These are phyloP conservation scores for Asteroscopus sphinx DNA, from an alignment of 2,888 invertebrate species.

Conservation along the genomic window DNA sequence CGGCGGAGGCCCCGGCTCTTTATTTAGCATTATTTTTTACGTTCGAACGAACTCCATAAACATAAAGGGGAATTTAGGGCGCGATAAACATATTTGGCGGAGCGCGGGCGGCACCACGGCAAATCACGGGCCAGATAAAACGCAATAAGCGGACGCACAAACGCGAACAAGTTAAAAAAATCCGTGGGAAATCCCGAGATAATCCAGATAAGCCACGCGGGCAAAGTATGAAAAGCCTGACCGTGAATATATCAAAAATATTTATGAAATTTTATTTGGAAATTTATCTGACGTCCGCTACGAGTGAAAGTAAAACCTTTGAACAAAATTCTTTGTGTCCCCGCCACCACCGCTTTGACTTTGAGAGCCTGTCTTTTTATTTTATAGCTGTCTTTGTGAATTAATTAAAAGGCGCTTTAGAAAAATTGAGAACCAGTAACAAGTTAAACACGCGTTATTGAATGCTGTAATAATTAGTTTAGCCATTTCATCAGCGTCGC, in stretches of 20 bases:
- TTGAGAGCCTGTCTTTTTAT: conserved; percentile 55
- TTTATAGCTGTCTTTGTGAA: conserved; percentile 56
- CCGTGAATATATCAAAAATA: conserved; percentile 88
- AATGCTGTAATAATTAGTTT: conserved; percentile 30
- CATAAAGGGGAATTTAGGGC: conserved; percentile 74
- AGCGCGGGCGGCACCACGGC: conserved; percentile 65
- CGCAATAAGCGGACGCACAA: conserved; percentile 83
- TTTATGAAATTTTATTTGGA: conserved; percentile 83
- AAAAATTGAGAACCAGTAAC: conserved; percentile 45
- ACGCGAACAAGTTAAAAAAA: conserved; percentile 84
- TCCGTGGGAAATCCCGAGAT: conserved; percentile 80
- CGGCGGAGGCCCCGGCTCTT: conserved; percentile 61
- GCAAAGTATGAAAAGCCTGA: conserved; percentile 85
- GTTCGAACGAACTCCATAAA: conserved; percentile 71
- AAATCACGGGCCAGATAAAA: conserved; percentile 78
- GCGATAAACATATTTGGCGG: conserved; percentile 79
- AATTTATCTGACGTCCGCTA: conserved; percentile 73
- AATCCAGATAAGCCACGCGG: conserved; percentile 88
- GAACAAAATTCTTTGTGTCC: conserved; percentile 64
- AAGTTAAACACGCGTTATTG: conserved; percentile 22
- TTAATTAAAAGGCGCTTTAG: conserved; percentile 57
- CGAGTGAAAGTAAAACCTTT: conserved; percentile 64
- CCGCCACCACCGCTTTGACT: conserved; percentile 47
- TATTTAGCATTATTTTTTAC: conserved; percentile 72
- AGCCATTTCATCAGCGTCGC: conserved; percentile 14